Evolutionary conservation across 2,888 invertebrate species (phyloP).

Genomic region (Diarsia mendica): DNA sequence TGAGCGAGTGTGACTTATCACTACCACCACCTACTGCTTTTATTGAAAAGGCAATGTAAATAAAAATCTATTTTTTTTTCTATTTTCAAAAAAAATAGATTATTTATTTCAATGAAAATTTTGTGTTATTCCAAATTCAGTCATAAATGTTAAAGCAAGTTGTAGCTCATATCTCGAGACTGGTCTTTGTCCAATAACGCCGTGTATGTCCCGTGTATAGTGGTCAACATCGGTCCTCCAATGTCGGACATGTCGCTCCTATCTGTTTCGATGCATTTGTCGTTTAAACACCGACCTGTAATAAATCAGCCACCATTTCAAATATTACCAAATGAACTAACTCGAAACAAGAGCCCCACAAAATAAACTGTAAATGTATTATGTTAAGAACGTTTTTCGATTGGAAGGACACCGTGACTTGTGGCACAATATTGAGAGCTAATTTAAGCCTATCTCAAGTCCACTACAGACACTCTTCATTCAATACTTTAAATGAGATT

Average conservation of each 20-base stretch:
- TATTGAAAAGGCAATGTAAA: background rate
- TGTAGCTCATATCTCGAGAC: constrained; percentile 72
- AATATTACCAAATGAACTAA: constrained; percentile 67
- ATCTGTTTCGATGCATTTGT: constrained; percentile 91
- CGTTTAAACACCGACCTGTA: constrained; percentile 90
- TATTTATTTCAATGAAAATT: background rate
- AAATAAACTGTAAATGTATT: constrained; percentile 54
- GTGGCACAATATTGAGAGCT: constrained; percentile 65
- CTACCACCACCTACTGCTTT: background rate
- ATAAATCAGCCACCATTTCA: constrained; percentile 86
- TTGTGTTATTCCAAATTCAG: background rate
- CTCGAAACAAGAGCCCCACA: constrained; percentile 11
- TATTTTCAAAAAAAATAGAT: background rate
- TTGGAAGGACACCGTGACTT: constrained; percentile 39
- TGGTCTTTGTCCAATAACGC: constrained; percentile 70
- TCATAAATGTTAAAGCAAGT: background rate
- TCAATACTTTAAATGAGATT: constrained; percentile 91
- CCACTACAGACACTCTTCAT: constrained; percentile 90
- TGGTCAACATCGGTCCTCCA: constrained; percentile 89
- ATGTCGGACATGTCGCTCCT: constrained; percentile 90
- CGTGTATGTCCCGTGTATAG: constrained; percentile 79
- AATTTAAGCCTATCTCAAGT: constrained; percentile 90
- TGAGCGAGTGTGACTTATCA: no score
- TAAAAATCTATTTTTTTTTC: background rate
- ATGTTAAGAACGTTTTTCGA: constrained; percentile 55